A percentile compares a stretch with the other conserved stretches of the same genome.
These are phyloP conservation scores for Anthophora plumipes DNA, from an alignment of 2,888 invertebrate genomes.

Conservation along the genomic window DNA sequence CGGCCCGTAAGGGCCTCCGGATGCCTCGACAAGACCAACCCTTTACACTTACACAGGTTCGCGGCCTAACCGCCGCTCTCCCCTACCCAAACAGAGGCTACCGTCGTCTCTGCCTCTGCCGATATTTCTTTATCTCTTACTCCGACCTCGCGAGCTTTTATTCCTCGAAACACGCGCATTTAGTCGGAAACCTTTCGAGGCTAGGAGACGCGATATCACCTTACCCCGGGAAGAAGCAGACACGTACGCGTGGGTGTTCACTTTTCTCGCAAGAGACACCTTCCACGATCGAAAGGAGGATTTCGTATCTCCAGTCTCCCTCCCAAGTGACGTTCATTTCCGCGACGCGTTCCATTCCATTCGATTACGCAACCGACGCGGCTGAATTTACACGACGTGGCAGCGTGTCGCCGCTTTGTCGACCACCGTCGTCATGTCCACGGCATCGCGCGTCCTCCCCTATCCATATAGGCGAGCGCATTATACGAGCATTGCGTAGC, in stretches of 20 bases:
- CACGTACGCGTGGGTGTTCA: not conserved
- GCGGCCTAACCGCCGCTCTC: conserved; percentile 32
- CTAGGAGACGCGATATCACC: not conserved
- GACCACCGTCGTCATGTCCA: conserved; percentile 21
- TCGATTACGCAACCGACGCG: too few species aligned
- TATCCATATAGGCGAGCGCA: conserved; percentile 25
- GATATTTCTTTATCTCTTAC: conserved; percentile 70
- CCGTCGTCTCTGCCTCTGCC: conserved; percentile 2
- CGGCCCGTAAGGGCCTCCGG: conserved; percentile 73
- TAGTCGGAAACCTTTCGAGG: conserved; percentile 5
- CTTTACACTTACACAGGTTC: conserved; percentile 68
- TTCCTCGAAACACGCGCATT: conserved; percentile 2
- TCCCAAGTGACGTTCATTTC: not conserved
- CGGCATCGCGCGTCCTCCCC: conserved; percentile 10
- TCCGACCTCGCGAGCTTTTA: conserved; percentile 38
- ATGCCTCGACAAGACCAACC: conserved; percentile 76
- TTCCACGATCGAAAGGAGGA: not conserved
- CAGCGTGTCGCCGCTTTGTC: conserved; percentile 26
- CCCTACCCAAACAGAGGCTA: conserved; percentile 33
- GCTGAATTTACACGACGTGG: too few species aligned
- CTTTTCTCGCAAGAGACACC: too few species aligned
- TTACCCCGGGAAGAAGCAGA: not conserved
- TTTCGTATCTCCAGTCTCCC: not conserved
- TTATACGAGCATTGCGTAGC: conserved; percentile 50
- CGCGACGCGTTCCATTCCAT: not conserved